Evolutionary conservation across 2,113 vertebrate species (phyloP).

Genomic region (Pogonocichla stellata): DNA sequence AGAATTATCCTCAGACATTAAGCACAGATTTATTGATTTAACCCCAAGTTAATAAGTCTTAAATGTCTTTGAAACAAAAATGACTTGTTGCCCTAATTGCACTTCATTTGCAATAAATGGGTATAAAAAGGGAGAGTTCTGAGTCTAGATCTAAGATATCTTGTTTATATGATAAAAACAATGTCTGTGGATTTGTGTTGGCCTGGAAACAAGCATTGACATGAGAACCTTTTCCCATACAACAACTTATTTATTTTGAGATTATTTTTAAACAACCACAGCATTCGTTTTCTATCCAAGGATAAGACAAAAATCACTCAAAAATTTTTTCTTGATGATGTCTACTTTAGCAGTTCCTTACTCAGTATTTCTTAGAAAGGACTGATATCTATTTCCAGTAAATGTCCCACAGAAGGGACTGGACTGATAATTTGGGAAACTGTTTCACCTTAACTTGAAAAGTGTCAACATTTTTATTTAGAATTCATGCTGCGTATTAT

Average conservation of each 20-base stretch:
- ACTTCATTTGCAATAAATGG: not conserved
- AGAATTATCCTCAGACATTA: not conserved
- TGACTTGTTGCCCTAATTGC: not conserved
- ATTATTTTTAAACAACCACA: slow-evolving; percentile 45
- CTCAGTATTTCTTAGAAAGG: not conserved
- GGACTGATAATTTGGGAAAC: not conserved
- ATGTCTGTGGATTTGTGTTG: slow-evolving; percentile 32
- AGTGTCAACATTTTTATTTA: not conserved
- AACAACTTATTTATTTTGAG: slow-evolving; percentile 47
- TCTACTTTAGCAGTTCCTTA: not conserved
- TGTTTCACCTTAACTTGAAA: not conserved
- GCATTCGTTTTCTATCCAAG: not conserved
- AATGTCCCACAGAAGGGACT: not conserved
- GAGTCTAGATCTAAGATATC: not conserved
- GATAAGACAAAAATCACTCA: slow-evolving; percentile 29
- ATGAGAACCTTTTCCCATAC: slow-evolving; percentile 25
- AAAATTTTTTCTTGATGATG: slow-evolving; percentile 13
- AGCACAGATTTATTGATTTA: not conserved
- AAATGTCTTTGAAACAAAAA: not conserved
- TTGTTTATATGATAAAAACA: slow-evolving; percentile 9
- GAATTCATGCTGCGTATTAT: not conserved
- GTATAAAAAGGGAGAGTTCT: not conserved
- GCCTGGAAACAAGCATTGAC: slow-evolving; percentile 25
- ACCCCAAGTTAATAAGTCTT: not conserved
- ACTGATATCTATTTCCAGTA: not conserved